Percentiles rank a stretch among this genome's conserved stretches.
These are phyloP conservation scores for Chironomus tepperi DNA, from an alignment of 1,140 invertebrate species.

Conservation along the genomic window DNA sequence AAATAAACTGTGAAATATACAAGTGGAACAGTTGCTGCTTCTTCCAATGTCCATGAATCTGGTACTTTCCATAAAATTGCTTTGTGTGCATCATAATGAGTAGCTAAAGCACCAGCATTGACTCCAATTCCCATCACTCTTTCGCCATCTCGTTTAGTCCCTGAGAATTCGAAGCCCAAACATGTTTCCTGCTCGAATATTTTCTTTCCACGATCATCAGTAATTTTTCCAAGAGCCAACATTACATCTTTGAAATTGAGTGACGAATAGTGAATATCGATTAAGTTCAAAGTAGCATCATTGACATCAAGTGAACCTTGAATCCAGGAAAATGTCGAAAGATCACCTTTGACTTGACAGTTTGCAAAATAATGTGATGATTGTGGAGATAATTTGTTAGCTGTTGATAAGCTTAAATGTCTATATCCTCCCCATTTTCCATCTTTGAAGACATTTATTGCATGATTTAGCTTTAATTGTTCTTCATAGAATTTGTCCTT, in stretches of 20 bases:
- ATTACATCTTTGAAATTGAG: constrained; percentile 74
- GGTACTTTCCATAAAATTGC: constrained; percentile 68
- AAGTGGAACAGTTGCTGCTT: constrained; percentile 81
- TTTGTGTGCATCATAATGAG: constrained; percentile 46
- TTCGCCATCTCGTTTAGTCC: constrained; percentile 44
- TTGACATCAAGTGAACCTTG: constrained; percentile 44
- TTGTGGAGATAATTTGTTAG: constrained; percentile 30
- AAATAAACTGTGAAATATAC: constrained; percentile 80
- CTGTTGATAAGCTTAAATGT: constrained; percentile 46
- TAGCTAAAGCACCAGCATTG: constrained; percentile 44
- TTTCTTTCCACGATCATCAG: constrained; percentile 30
- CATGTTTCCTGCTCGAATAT: constrained; percentile 41
- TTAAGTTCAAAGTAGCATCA: constrained; percentile 33
- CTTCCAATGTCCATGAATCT: constrained; percentile 69
- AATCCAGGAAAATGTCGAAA: constrained; percentile 78
- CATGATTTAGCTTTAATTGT: constrained; percentile 60
- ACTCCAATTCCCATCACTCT: constrained; percentile 60
- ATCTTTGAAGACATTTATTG: constrained; percentile 66
- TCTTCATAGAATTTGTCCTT: constrained; percentile 39
- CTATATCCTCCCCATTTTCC: constrained; percentile 71
- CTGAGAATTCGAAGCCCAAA: constrained; percentile 51
- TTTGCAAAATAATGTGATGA: constrained; percentile 66
- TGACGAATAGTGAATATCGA: constrained; percentile 54
- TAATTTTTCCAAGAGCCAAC: constrained; percentile 62
- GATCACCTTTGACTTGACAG: constrained; percentile 67